These are phyloP conservation scores for Chamaea fasciata DNA, from an alignment of 2,113 vertebrate genomes.

Conservation along the genomic window DNA sequence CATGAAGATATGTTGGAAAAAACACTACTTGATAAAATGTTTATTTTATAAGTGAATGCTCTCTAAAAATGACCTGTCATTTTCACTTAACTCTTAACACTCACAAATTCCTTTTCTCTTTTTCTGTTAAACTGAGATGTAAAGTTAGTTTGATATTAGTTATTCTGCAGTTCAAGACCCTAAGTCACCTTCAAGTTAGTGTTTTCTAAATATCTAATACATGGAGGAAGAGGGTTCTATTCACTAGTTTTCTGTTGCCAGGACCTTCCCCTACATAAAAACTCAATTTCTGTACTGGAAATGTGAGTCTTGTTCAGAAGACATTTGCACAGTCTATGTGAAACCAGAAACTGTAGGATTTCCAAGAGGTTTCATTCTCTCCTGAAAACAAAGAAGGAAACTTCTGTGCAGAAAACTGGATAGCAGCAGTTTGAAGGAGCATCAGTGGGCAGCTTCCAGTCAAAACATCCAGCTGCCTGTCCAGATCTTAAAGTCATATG, in stretches of 20 bases:
- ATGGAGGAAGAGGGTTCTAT: not conserved
- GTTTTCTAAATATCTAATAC: not conserved
- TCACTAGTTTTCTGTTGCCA: not conserved
- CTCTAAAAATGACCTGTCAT: not conserved
- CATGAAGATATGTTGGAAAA: not conserved
- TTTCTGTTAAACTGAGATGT: not conserved
- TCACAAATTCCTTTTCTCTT: not conserved
- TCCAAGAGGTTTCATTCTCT: not conserved
- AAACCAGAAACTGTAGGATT: conserved; percentile 10
- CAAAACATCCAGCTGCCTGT: not conserved
- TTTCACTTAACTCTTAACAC: not conserved
- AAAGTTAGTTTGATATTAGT: not conserved
- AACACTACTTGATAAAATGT: not conserved
- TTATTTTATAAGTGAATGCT: not conserved
- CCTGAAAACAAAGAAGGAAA: not conserved
- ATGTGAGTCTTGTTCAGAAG: not conserved
- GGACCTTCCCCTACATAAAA: not conserved
- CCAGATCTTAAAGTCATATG: not conserved
- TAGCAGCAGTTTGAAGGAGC: not conserved
- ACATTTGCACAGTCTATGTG: not conserved
- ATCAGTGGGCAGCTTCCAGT: not conserved
- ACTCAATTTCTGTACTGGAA: not conserved
- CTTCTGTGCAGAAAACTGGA: not conserved
- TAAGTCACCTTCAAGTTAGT: not conserved
- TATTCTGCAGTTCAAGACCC: not conserved